Evolutionary conservation across 2,113 vertebrate species (phyloP).

Genomic region (Megaceryle maxima): DNA sequence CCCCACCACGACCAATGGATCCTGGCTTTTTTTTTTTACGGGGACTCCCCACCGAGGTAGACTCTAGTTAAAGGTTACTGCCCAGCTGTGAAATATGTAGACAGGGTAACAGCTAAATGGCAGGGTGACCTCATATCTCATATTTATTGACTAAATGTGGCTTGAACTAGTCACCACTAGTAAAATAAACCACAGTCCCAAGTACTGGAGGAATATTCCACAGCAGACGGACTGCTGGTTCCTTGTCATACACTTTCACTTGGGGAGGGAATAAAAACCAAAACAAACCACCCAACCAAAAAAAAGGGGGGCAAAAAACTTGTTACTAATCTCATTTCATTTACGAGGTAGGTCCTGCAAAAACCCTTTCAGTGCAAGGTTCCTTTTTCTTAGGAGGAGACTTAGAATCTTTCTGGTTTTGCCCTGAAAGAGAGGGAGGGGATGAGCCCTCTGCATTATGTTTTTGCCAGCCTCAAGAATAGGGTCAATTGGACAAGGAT

Average conservation of each 20-base stretch:
- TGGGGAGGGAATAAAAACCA: background rate
- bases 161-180: constrained; percentile 70
- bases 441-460: background rate
- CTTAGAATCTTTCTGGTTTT: background rate
- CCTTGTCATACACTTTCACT: constrained; percentile 9
- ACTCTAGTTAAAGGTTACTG: constrained; percentile 72
- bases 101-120: constrained; percentile 55
- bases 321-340: background rate
- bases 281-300: background rate
- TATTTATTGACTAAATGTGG: constrained; percentile 69
- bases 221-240: constrained; percentile 3
- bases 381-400: background rate
- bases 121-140: constrained; percentile 70
- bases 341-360: background rate
- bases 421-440: too few relatives aligned
- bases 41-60: constrained; percentile 69
- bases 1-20: constrained; percentile 65
- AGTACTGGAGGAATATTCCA: constrained; percentile 64
- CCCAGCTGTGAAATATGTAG: constrained; percentile 67
- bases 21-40: constrained; percentile 64
- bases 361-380: background rate
- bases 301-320: background rate
- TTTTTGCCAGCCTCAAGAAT: background rate
- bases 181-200: constrained; percentile 71
- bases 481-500: background rate